Evolutionary conservation across 2,888 invertebrate genomes (phyloP).

Genomic region (Archaeoteleia sp.): DNA sequence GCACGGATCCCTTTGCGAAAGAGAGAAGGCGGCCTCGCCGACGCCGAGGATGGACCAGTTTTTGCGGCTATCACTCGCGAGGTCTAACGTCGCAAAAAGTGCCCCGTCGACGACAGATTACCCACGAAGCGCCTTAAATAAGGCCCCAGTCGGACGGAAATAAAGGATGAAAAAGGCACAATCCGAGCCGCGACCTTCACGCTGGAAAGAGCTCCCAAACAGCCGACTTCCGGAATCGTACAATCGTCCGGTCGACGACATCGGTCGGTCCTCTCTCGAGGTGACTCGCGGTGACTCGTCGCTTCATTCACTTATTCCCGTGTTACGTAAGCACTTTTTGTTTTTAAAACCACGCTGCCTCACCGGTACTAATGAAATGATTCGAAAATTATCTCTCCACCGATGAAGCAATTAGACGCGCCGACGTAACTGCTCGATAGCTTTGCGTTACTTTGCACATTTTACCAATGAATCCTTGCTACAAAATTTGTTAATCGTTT

Average conservation of each 20-base stretch:
- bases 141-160: conserved; percentile 6
- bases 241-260: conserved; percentile 31
- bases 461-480: no score
- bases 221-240: conserved; percentile 33
- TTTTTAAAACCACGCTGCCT: no score
- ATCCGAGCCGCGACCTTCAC: conserved; percentile 32
- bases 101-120: conserved; percentile 57
- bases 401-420: neutral
- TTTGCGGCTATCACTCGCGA: conserved; percentile 59
- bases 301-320: conserved; percentile 12
- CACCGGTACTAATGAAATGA: neutral
- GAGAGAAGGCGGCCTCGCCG: conserved; percentile 29
- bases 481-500: no score
- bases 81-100: conserved; percentile 45
- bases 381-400: no score
- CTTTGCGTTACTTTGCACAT: no score
- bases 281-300: conserved; percentile 7
- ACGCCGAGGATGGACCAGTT: conserved; percentile 57
- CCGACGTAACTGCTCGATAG: neutral
- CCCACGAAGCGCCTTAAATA: conserved; percentile 47
- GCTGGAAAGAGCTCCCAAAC: conserved; percentile 23
- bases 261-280: neutral
- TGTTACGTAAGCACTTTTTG: conserved; percentile 11
- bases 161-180: conserved; percentile 12
- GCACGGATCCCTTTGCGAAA: conserved; percentile 40